These are phyloP conservation scores for Poicephalus gulielmi DNA, from an alignment of 2,113 vertebrate species.

Conservation along the genomic window DNA sequence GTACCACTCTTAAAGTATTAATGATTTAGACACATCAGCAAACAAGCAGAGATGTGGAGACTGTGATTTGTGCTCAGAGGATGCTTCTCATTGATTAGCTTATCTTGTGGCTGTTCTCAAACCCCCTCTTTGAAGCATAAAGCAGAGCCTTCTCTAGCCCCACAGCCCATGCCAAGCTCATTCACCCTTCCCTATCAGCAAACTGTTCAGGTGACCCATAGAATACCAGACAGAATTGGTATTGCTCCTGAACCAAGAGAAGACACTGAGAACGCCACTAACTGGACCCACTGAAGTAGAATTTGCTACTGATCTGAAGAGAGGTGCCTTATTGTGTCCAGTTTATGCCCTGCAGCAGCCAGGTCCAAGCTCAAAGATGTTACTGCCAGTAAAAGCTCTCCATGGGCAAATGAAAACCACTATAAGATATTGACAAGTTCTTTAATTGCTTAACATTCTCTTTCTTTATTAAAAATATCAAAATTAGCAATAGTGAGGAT, in stretches of 20 bases:
- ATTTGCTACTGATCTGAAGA: background rate
- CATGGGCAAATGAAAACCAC: background rate
- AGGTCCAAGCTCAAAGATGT: background rate
- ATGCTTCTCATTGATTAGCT: background rate
- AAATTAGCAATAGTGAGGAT: background rate
- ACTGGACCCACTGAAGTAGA: background rate
- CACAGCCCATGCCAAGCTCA: background rate
- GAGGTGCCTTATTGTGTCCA: background rate
- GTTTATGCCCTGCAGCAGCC: background rate
- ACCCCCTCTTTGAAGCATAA: background rate
- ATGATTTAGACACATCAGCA: background rate
- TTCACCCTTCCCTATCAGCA: background rate
- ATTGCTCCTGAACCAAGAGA: background rate
- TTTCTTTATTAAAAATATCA: background rate
- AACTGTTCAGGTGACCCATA: background rate
- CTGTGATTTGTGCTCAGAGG: background rate
- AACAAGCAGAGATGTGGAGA: background rate
- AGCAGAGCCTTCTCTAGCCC: background rate
- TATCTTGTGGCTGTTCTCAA: background rate
- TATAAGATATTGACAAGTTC: background rate
- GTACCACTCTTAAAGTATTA: slow-evolving; percentile 2
- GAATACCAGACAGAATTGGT: background rate
- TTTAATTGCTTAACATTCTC: background rate
- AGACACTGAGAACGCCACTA: background rate
- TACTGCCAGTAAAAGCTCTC: background rate